Conservation (phyloP, 2,797 vertebrate genomes). For the Alcedo atthis region DNA sequence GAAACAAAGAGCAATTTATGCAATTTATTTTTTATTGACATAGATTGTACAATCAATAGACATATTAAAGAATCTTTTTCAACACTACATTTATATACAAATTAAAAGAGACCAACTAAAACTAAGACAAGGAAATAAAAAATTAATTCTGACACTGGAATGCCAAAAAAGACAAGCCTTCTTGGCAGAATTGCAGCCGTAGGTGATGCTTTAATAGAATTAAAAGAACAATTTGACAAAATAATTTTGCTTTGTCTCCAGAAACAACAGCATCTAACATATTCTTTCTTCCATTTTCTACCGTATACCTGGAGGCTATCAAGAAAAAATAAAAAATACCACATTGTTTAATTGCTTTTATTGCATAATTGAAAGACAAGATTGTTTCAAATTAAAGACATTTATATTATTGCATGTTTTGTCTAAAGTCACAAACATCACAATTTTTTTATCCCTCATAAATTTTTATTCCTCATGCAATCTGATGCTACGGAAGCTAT, state of each 20-base stretch:
- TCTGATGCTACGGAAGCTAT: neutral
- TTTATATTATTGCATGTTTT: rapidly evolving
- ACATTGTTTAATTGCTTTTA: neutral
- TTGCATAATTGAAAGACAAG: rapidly evolving
- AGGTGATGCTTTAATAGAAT: neutral
- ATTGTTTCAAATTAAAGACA: neutral
- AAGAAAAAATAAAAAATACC: neutral
- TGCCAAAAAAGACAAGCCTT: neutral
- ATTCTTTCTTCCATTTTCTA: neutral
- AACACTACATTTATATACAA: neutral
- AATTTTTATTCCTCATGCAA: neutral
- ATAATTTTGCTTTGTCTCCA: neutral
- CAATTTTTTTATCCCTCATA: neutral
- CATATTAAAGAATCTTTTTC: neutral
- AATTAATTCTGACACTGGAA: neutral
- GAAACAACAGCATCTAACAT: neutral
- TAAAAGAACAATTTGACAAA: neutral
- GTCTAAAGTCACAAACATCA: neutral
- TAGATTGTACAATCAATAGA: neutral
- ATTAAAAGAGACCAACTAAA: neutral
- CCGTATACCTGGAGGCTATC: neutral
- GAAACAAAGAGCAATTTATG: neutral
- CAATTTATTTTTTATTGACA: neutral
- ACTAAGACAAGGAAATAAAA: neutral
- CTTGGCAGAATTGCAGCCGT: neutral